Conservation (phyloP, 2,113 vertebrate species). For the Ophiodon elongatus region DNA sequence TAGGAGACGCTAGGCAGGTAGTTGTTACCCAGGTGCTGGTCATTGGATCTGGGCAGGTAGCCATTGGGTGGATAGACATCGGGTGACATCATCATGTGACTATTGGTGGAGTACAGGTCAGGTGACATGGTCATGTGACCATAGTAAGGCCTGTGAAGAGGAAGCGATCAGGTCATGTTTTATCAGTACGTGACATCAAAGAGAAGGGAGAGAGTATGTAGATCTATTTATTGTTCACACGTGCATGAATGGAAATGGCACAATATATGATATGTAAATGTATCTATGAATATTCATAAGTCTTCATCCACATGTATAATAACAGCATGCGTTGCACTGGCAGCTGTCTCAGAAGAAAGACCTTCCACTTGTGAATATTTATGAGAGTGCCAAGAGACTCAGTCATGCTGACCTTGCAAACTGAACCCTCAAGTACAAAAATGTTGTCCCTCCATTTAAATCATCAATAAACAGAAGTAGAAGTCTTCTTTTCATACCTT, state of each 20-base stretch:
- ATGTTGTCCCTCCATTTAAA: neutral
- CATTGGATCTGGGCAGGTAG: slow-evolving; percentile 56
- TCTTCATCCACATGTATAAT: slow-evolving; percentile 13
- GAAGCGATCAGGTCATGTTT: neutral
- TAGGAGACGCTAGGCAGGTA: slow-evolving; percentile 80
- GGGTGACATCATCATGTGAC: slow-evolving; percentile 71
- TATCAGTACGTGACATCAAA: neutral
- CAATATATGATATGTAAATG: slow-evolving; percentile 1
- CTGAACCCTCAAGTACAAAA: neutral
- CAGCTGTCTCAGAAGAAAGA: slow-evolving; percentile 38
- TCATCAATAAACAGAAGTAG: neutral
- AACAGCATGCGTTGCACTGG: slow-evolving; percentile 4
- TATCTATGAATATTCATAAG: slow-evolving; percentile 17
- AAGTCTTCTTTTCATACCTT: neutral
- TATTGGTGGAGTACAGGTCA: slow-evolving; percentile 61
- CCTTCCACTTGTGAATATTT: slow-evolving; percentile 21
- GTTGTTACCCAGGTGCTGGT: slow-evolving; percentile 55
- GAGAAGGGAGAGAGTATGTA: neutral
- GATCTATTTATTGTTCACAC: neutral
- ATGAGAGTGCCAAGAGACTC: neutral
- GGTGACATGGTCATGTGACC: slow-evolving; percentile 73
- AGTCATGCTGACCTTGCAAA: neutral
- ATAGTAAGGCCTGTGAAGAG: slow-evolving; percentile 70
- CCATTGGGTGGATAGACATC: slow-evolving; percentile 65
- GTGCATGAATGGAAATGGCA: neutral